Evolutionary conservation across 2,113 vertebrate genomes (phyloP), one percentile per base, ranked within the genome.

Genomic region (Corythornis cristatus): DNA sequence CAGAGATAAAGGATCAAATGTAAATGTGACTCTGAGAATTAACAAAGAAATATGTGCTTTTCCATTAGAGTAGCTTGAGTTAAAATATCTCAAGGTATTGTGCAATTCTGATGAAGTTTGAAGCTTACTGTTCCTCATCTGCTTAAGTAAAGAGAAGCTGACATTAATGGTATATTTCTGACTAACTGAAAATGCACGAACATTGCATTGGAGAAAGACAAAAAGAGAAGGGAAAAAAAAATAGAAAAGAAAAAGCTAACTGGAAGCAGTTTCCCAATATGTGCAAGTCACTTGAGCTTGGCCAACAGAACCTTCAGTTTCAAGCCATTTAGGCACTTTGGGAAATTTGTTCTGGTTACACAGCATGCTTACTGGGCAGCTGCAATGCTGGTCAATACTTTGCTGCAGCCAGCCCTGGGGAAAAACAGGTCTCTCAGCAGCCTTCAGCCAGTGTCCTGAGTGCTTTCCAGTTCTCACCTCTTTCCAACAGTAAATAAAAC

Each of bases 401-500:
- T 28, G 26, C 84, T 72, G 75, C 54, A 80, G 85, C 37, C 82
- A 88, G 48, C 43, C 57, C 56, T 33, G 31, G 57, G 37, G 43
- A 80, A 72, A 50, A 28, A 68, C 45, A 18, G 53, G 29, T 64
- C 66, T 74, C 66, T 71, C 0, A 0, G 56, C 4, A 1, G 50
- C 54, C 60, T 91, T 50, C 86, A 83, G 72, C 26, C 79, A 76
- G 60, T 0, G 0, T 51, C 50, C 90, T 86, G 79, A 80, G 62
- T 2, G 5, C 48, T 73, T 91, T 86, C 83, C 90, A 87, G 74
- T 19, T 29, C 70, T 92, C 3, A 0, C 40, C 73, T 88, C 80
- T 40, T 93, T 84, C 88, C 85, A 94, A 43, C n/a, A 61, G 64
- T 76, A 88, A 88, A 93, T 72, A 88, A 86, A 90, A 46, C 1